Evolutionary conservation across 2,888 invertebrate genomes (phyloP).

Genomic region (Margaritifera margaritifera): DNA sequence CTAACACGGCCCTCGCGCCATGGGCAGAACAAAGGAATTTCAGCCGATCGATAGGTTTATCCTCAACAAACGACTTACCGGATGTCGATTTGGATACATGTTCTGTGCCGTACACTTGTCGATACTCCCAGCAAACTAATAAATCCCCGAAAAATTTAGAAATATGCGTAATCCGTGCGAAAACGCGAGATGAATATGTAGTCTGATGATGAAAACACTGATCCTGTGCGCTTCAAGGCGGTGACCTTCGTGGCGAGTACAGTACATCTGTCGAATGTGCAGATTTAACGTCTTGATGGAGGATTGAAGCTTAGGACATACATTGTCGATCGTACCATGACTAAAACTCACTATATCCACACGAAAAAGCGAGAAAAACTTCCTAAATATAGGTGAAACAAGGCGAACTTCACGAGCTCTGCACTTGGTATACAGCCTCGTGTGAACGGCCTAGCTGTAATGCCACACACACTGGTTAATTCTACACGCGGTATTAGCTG

Average conservation of each 20-base stretch:
- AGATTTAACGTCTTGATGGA: too few species aligned
- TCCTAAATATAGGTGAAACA: too few species aligned
- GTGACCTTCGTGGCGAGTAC: too few species aligned
- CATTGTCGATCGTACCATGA: too few species aligned
- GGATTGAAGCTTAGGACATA: too few species aligned
- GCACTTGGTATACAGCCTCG: constrained; percentile 13
- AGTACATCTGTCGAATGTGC: too few species aligned
- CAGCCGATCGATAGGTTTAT: constrained; percentile 14
- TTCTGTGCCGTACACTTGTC: constrained; percentile 31
- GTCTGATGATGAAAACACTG: too few species aligned
- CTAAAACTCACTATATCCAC: too few species aligned
- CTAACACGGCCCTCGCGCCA: constrained; percentile 19
- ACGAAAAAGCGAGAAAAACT: too few species aligned
- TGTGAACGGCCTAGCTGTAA: constrained; percentile 41
- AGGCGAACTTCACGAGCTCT: too few species aligned
- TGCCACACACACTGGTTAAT: constrained; percentile 61
- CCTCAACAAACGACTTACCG: constrained; percentile 50
- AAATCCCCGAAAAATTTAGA: not conserved
- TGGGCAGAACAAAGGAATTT: constrained; percentile 40
- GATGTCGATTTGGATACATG: constrained; percentile 69
- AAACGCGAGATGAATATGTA: not conserved
- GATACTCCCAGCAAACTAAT: not conserved
- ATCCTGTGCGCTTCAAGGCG: too few species aligned
- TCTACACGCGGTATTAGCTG: constrained; percentile 63
- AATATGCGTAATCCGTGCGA: constrained; percentile 1